Evolutionary conservation across 2,888 invertebrate genomes (phyloP), one percentile per base, ranked within the genome.

Genomic region (Nemurella pictetii): DNA sequence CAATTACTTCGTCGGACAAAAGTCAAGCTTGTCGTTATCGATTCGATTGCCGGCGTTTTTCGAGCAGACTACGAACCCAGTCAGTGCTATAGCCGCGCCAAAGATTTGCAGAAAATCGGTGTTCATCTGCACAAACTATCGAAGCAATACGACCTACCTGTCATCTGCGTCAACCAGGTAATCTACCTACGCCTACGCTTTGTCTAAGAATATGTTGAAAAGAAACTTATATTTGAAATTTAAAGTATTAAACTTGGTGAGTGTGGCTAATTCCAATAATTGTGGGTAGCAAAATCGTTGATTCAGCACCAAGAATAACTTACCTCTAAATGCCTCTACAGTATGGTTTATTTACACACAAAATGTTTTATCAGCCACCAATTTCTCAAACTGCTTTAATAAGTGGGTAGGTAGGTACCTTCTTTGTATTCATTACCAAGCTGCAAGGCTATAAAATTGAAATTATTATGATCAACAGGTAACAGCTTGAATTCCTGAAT

Each of bases 131-230:
- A 93, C 82, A 89, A 91, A 85, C 89, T 95, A 81, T 91, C 92
- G 15, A 90, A 90, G 30, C 90, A 92, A 84, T 90, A 93, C 88
- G 90, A 92, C 28, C 90, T 94, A 83, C 93, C 93, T 7, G 90
- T 95, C 75, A 89, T 96, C 82, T 95, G 95, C 88, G 92, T 94
- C 1, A 96, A 96, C 91, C 96, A 96, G 92, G 95, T 95, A 89
- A 88, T 87, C 85, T 80, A 87, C 27, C 7, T 28, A 77, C 77
- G 28, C 4, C 5, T 2, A 27, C 27, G 27, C 28, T 77, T 74
- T 12, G 25, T 7, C 25, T 74, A 28, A 29, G 9, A 32, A 15
- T 77, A 86, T 83, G 32, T 80, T 9, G 78, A 35, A 81, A 26
- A 82, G 72, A n/a, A n/a, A n/a, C n/a, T n/a, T n/a, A n/a, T n/a